phyloP scores from a whole-genome alignment of 2,888 invertebrate genomes.

The Ferrisia virgata region DNA sequence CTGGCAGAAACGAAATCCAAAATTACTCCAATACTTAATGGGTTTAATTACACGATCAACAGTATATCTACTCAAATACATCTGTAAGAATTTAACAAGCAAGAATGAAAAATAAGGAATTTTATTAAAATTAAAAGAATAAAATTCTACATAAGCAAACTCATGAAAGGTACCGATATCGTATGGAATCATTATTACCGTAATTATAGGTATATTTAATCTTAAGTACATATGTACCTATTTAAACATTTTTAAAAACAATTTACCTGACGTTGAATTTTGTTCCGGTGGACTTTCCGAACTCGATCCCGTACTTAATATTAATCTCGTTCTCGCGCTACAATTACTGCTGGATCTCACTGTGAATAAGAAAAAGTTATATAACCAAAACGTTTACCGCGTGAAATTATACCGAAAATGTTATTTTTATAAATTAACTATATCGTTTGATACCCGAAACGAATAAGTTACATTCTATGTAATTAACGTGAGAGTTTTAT shows the following conservation, averaged over 20 bases:
- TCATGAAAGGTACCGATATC: not conserved
- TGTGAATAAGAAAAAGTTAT: conserved; percentile 48
- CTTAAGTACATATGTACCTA: too few species aligned
- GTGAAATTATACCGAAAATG: not conserved
- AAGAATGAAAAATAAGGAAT: not conserved
- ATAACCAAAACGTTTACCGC: not conserved
- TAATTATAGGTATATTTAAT: not conserved
- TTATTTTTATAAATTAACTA: not conserved
- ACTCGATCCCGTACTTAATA: conserved; percentile 50
- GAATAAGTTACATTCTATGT: not conserved
- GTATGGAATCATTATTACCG: not conserved
- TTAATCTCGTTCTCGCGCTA: conserved; percentile 50
- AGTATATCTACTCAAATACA: not conserved
- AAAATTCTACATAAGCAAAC: not conserved
- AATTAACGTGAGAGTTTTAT: conserved; percentile 22
- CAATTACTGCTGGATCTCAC: conserved; percentile 53
- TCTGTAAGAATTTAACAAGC: not conserved
- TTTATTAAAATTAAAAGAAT: not conserved
- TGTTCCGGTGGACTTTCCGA: conserved; percentile 52
- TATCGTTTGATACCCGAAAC: not conserved
- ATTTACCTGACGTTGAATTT: conserved; percentile 48
- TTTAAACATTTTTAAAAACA: conserved; percentile 1
- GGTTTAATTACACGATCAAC: not conserved
- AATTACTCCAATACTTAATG: not conserved
- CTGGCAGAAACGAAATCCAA: not conserved